Percentiles rank a stretch among this genome's conserved stretches.
Evolutionary conservation across 2,113 vertebrate genomes (phyloP).

Genomic region (Anoura caudifer): DNA sequence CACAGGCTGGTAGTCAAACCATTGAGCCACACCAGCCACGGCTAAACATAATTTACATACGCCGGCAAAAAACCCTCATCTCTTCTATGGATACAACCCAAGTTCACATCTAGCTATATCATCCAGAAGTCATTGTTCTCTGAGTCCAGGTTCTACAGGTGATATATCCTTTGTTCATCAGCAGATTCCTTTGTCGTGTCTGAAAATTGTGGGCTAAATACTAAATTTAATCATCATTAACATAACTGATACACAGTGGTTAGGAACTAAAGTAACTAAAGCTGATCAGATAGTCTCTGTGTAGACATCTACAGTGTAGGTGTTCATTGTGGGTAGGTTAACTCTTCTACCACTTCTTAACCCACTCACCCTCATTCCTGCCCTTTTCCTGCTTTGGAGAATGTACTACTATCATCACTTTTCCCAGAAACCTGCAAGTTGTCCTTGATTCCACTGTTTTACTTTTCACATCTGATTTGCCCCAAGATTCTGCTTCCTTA

Average conservation of each 20-base stretch:
- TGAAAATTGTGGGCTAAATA: constrained; percentile 15
- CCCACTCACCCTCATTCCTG: background rate
- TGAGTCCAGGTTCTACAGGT: background rate
- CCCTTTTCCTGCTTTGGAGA: background rate
- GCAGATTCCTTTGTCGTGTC: background rate
- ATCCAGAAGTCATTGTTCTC: constrained; percentile 1
- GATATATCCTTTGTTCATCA: background rate
- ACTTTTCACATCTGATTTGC: background rate
- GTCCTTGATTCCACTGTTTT: background rate
- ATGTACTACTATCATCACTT: background rate
- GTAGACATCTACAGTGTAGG: background rate
- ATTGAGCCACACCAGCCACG: background rate
- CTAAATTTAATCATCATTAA: background rate
- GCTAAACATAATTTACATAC: background rate
- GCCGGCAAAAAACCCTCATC: background rate
- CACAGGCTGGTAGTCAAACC: too few relatives aligned
- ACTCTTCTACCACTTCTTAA: background rate
- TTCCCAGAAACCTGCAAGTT: background rate
- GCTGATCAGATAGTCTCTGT: background rate
- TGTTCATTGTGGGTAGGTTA: background rate
- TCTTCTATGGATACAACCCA: background rate
- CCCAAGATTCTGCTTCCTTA: background rate
- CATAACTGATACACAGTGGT: background rate
- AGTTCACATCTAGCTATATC: background rate
- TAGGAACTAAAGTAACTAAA: background rate